Evolutionary conservation across 2,888 invertebrate genomes (phyloP).

Genomic region (Diaprepes abbreviatus): DNA sequence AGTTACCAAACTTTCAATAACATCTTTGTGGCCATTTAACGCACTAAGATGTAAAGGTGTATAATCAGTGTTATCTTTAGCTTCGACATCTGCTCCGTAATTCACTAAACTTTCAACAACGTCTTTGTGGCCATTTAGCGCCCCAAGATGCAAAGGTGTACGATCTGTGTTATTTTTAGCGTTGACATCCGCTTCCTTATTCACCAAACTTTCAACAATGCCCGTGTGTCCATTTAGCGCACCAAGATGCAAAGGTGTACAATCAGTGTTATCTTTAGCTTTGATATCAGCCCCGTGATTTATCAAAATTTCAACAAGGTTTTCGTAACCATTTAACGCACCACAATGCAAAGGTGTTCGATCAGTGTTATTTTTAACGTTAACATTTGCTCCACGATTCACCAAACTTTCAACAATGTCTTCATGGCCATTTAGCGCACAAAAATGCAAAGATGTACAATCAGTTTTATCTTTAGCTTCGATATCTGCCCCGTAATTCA

Average conservation of each 20-base stretch:
- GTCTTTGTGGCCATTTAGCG: slow-evolving; percentile 2
- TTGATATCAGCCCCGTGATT: slow-evolving; percentile 50
- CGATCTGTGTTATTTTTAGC: slow-evolving; percentile 21
- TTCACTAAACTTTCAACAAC: slow-evolving; percentile 13
- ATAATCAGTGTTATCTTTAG: slow-evolving; percentile 36
- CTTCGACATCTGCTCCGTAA: slow-evolving; percentile 43
- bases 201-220: slow-evolving; percentile 8
- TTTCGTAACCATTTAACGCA: neutral
- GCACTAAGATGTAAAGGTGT: slow-evolving; percentile 51
- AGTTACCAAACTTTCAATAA: slow-evolving; percentile 3
- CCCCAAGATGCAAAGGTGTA: slow-evolving; percentile 52
- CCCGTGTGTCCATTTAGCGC: slow-evolving; percentile 7
- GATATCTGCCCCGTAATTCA: slow-evolving; percentile 38
- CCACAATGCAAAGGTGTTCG: slow-evolving; percentile 44
- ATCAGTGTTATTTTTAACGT: slow-evolving; percentile 32
- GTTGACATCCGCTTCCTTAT: slow-evolving; percentile 7
- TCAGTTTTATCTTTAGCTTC: slow-evolving; percentile 41
- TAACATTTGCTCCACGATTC: neutral
- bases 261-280: slow-evolving; percentile 1
- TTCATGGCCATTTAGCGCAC: slow-evolving; percentile 15
- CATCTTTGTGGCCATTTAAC: slow-evolving; percentile 31
- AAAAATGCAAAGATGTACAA: slow-evolving; percentile 49
- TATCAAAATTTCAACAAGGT: slow-evolving; percentile 52
- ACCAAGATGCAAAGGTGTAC: slow-evolving; percentile 19
- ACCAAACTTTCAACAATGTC: slow-evolving; percentile 1